Conservation (phyloP, 2,113 vertebrate genomes). For the Eclectus roratus region DNA sequence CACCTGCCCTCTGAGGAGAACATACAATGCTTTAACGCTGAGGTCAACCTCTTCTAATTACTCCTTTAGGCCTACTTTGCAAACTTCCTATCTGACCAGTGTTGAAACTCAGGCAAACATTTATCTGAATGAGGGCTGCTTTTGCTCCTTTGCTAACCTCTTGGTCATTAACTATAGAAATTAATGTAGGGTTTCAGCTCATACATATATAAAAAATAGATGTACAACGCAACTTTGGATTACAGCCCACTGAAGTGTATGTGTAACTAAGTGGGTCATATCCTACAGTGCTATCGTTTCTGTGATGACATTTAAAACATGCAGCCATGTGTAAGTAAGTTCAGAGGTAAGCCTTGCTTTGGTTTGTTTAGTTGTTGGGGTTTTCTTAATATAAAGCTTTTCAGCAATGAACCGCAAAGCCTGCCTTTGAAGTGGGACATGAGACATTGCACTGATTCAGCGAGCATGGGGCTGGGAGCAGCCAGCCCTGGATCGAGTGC, state of each 20-base stretch:
- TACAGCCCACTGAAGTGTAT: not conserved
- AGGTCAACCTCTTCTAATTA: not conserved
- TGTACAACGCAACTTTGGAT: not conserved
- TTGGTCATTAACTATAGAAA: not conserved
- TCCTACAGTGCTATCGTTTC: not conserved
- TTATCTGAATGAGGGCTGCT: not conserved
- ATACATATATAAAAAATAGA: not conserved
- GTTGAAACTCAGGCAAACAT: not conserved
- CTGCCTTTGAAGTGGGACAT: not conserved
- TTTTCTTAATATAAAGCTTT: not conserved
- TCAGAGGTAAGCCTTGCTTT: not conserved
- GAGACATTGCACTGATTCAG: accelerated
- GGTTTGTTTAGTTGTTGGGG: not conserved
- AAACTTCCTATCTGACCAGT: not conserved
- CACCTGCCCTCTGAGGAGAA: not conserved
- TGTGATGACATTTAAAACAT: not conserved
- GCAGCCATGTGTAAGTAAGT: not conserved
- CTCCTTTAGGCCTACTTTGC: not conserved
- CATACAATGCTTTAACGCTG: not conserved
- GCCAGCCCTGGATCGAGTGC: not conserved
- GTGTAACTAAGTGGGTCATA: not conserved
- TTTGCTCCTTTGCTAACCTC: not conserved
- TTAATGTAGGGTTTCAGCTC: not conserved
- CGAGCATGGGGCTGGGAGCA: accelerated
- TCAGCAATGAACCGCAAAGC: not conserved